Evolutionary conservation across 2,888 invertebrate species (phyloP).

Genomic region (Ryuthela nishihirai): DNA sequence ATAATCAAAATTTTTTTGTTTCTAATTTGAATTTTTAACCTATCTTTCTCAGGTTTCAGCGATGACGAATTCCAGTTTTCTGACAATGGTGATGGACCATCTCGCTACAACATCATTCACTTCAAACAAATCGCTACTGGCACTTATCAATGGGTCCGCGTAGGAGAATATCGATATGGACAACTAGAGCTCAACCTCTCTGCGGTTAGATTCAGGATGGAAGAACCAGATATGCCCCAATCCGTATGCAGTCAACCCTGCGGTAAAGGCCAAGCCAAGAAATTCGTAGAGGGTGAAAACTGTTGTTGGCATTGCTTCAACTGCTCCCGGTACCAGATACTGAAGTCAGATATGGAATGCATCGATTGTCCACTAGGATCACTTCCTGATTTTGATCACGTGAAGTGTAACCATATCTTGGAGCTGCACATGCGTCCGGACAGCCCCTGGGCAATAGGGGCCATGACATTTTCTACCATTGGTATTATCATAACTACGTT

Average conservation of each 20-base stretch:
- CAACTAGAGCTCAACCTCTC: slow-evolving; percentile 64
- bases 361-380: slow-evolving; percentile 73
- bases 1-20: not conserved
- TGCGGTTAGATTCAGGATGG: slow-evolving; percentile 37
- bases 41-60: slow-evolving; percentile 65
- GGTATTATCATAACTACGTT: slow-evolving; percentile 50
- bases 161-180: slow-evolving; percentile 81
- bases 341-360: slow-evolving; percentile 76
- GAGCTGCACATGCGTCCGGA: slow-evolving; percentile 59
- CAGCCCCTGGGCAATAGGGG: slow-evolving; percentile 88
- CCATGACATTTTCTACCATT: slow-evolving; percentile 63
- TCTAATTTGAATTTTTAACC: not conserved
- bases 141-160: slow-evolving; percentile 76
- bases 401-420: slow-evolving; percentile 49
- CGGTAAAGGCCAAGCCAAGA: slow-evolving; percentile 81
- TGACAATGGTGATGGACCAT: slow-evolving; percentile 85
- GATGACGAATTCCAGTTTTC: slow-evolving; percentile 88
- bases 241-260: slow-evolving; percentile 90
- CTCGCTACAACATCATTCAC: slow-evolving; percentile 91
- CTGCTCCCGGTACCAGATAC: slow-evolving; percentile 81
- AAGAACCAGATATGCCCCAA: slow-evolving; percentile 59
- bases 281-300: slow-evolving; percentile 86
- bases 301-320: slow-evolving; percentile 94
- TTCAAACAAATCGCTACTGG: slow-evolving; percentile 73
- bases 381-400: slow-evolving; percentile 71